These are phyloP conservation scores for Typhlichthys subterraneus DNA, from an alignment of 2,797 vertebrate genomes.

Conservation along the genomic window DNA sequence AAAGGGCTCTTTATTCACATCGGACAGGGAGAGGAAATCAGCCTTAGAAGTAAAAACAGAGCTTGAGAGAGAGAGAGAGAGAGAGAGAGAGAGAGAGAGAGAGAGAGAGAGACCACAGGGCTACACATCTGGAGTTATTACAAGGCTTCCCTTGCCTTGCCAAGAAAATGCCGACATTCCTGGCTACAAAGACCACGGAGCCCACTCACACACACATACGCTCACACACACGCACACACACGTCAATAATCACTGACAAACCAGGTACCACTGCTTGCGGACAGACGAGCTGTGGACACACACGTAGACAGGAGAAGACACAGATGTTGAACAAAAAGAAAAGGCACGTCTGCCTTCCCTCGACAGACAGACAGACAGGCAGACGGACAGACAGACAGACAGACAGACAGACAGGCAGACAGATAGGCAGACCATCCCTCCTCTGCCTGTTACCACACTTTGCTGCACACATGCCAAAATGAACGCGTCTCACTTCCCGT, in stretches of 20 bases:
- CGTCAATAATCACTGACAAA: slow-evolving; percentile 1
- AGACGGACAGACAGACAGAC: no score
- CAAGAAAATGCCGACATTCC: slow-evolving; percentile 86
- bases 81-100: slow-evolving; percentile 55
- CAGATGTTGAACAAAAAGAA: neutral
- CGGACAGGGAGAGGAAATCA: slow-evolving; percentile 84
- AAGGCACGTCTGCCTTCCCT: neutral
- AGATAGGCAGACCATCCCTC: slow-evolving; percentile 12
- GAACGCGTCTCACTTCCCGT: slow-evolving; percentile 88
- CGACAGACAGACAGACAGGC: neutral
- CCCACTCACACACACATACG: slow-evolving; percentile 47
- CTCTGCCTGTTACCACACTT: slow-evolving; percentile 33
- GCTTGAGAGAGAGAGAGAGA: slow-evolving; percentile 46
- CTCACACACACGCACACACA: slow-evolving; percentile 6
- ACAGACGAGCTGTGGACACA: slow-evolving; percentile 11
- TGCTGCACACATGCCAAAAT: slow-evolving; percentile 64
- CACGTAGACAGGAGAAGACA: slow-evolving; percentile 14
- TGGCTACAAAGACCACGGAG: slow-evolving; percentile 74
- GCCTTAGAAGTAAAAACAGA: slow-evolving; percentile 84
- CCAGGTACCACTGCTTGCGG: neutral
- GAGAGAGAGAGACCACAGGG: slow-evolving; percentile 69
- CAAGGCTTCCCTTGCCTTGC: slow-evolving; percentile 79
- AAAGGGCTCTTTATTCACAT: slow-evolving; percentile 82
- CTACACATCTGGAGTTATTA: slow-evolving; percentile 96
- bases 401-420: no score